Percentiles rank a stretch among this genome's conserved stretches.
Conservation (phyloP, 2,888 invertebrate species). For the Mechanitis messenoides region DNA sequence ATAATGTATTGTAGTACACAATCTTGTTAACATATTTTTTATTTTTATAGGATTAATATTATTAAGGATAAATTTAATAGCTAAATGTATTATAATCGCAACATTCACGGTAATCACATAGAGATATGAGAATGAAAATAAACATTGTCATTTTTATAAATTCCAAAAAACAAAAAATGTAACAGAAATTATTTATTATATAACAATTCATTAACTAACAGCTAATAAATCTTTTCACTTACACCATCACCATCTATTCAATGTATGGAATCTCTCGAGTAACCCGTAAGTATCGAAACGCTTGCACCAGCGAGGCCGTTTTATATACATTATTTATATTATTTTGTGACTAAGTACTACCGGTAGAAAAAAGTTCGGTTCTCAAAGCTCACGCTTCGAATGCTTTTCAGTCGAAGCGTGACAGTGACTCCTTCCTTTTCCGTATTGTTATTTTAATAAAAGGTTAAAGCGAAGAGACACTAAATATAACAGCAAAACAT, state of each 20-base stretch:
- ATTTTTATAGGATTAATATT: background rate
- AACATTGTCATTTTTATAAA: too few relatives aligned
- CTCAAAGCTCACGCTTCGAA: conserved; percentile 12
- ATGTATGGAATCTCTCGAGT: conserved; percentile 33
- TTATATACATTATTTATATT: conserved; percentile 18
- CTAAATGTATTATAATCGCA: background rate
- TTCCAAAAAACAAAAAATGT: too few relatives aligned
- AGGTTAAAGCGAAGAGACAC: background rate
- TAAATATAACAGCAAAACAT: too few relatives aligned
- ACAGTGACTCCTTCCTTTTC: conserved; percentile 25
- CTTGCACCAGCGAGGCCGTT: conserved; percentile 37
- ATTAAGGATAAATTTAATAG: background rate
- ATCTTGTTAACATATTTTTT: background rate
- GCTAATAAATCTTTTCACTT: conserved; percentile 15
- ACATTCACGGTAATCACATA: too few relatives aligned
- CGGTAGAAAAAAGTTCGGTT: conserved; percentile 23
- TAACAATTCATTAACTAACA: too few relatives aligned
- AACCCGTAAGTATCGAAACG: conserved; percentile 36
- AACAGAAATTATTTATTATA: too few relatives aligned
- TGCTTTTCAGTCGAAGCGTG: conserved; percentile 18
- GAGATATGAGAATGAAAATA: too few relatives aligned
- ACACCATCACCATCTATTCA: conserved; percentile 25
- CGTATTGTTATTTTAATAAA: conserved; percentile 1
- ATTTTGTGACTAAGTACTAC: conserved; percentile 27
- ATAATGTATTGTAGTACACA: background rate